Evolutionary conservation across 1,140 invertebrate species (phyloP).

Genomic region (Pseudomyrmex flavicornis): DNA sequence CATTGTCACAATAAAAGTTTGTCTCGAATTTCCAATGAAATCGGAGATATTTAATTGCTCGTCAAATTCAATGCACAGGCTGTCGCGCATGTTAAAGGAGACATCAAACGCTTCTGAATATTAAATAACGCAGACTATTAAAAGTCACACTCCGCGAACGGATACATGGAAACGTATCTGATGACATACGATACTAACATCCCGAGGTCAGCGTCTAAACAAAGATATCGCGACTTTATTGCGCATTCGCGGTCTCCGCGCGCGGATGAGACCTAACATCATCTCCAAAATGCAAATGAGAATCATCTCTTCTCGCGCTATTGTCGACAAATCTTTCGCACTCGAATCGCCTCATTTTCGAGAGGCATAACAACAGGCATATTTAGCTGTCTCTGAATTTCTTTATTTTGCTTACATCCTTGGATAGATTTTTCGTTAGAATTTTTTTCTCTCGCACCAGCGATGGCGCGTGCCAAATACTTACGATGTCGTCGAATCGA

Average conservation of each 20-base stretch:
- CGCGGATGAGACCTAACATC: not conserved
- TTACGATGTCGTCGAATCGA: slow-evolving; percentile 64
- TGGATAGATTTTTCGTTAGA: not conserved
- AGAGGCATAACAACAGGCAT: not conserved
- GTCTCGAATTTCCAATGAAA: not conserved
- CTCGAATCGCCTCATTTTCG: not conserved
- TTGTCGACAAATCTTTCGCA: not conserved
- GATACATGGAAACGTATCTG: not conserved
- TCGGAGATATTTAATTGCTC: not conserved
- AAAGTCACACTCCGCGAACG: not conserved
- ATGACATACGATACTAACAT: slow-evolving; percentile 12
- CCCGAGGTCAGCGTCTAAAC: slow-evolving; percentile 26
- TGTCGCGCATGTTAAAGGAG: not conserved
- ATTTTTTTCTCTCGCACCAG: not conserved
- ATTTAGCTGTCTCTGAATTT: not conserved
- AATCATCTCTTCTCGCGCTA: not conserved
- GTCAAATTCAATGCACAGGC: not conserved
- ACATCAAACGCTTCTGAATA: slow-evolving; percentile 6
- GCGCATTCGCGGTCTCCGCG: not conserved
- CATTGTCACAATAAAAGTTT: too few species aligned
- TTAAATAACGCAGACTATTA: not conserved
- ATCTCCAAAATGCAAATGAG: slow-evolving; percentile 26
- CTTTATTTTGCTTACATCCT: not conserved
- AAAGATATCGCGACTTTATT: slow-evolving; percentile 25
- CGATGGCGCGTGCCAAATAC: slow-evolving; percentile 11